Conservation (phyloP, 2,113 vertebrate genomes). For the Carettochelys insculpta region DNA sequence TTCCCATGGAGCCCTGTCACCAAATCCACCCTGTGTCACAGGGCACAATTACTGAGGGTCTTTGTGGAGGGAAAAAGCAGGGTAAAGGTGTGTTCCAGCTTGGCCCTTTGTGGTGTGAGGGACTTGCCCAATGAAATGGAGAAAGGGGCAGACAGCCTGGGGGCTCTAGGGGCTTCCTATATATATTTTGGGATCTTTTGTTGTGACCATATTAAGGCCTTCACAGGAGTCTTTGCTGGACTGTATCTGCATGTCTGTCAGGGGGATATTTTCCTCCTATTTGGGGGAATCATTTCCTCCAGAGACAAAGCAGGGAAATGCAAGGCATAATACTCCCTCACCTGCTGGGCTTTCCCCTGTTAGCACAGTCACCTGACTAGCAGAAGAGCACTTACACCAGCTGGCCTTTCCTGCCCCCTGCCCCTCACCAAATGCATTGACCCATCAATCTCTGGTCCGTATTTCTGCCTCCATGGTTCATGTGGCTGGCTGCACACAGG, state of each 20-base stretch:
- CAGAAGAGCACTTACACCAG: background rate
- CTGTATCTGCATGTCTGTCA: background rate
- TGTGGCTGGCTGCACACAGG: background rate
- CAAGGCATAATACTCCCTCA: background rate
- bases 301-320: background rate
- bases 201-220: background rate
- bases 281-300: background rate
- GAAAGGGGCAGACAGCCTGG: background rate
- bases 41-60: background rate
- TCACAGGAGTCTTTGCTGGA: background rate
- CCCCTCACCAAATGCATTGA: background rate
- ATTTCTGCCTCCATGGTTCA: background rate
- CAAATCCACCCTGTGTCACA: background rate
- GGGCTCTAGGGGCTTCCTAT: background rate
- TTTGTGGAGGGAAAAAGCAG: background rate
- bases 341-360: background rate
- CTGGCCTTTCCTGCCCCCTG: background rate
- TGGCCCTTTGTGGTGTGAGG: background rate
- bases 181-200: background rate
- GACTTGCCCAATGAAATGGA: background rate
- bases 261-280: background rate
- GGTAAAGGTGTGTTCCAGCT: background rate
- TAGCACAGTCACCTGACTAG: background rate
- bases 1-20: background rate
- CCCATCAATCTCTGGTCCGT: background rate